These are phyloP conservation scores for Dendrocopos noguchii DNA, from an alignment of 2,113 vertebrate species.

Conservation along the genomic window DNA sequence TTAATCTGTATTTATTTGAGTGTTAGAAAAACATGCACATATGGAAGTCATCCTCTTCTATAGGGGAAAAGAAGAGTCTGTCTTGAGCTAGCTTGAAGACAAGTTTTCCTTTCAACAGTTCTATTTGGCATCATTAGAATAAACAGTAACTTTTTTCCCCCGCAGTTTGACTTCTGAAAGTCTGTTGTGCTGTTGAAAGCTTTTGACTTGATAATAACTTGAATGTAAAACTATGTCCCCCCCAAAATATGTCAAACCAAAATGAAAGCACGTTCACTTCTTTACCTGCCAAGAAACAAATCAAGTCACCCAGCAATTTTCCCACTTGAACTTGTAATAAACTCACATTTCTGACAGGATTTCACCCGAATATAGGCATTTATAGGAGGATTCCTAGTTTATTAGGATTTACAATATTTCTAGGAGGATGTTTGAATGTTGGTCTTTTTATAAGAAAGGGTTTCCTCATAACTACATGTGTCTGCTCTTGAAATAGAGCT, in stretches of 20 bases:
- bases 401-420: not conserved
- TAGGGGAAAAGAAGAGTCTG: not conserved
- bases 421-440: not conserved
- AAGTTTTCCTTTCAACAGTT: not conserved
- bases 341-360: not conserved
- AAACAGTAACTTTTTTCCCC: not conserved
- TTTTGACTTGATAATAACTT: not conserved
- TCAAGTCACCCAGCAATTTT: not conserved
- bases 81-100: not conserved
- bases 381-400: not conserved
- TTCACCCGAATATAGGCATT: not conserved
- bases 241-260: not conserved
- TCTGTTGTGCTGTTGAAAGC: not conserved
- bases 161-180: not conserved
- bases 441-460: not conserved
- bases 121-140: not conserved
- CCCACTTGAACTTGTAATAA: not conserved
- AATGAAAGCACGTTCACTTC: not conserved
- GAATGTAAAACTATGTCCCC: not conserved
- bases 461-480: not conserved
- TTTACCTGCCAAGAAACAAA: not conserved
- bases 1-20: not conserved
- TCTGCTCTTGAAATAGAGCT: not conserved
- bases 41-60: not conserved
- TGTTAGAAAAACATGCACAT: accelerated